phyloP scores from a whole-genome alignment of 2,797 vertebrate species.

The Lutjanus argentimaculatus region DNA sequence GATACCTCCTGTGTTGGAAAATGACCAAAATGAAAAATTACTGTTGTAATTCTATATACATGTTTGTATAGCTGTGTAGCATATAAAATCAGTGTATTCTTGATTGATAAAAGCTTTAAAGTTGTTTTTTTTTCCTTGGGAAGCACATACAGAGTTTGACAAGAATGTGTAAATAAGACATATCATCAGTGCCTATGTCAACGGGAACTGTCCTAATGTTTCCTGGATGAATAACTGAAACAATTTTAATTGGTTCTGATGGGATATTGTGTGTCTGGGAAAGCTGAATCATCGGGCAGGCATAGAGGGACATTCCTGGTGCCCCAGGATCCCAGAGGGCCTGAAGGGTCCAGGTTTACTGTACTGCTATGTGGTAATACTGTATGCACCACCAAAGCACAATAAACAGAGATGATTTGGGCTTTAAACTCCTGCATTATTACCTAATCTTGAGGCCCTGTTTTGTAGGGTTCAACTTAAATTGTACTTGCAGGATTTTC shows the following conservation, averaged over 20 bases:
- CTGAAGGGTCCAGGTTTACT: constrained; percentile 1
- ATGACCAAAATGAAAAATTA: constrained; percentile 17
- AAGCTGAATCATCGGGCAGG: not conserved
- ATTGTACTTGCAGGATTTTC: too few species aligned
- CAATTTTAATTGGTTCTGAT: not conserved
- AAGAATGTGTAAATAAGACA: constrained; percentile 11
- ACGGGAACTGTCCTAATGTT: not conserved
- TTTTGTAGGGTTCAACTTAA: not conserved
- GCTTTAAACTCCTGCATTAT: not conserved
- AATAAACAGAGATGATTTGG: not conserved
- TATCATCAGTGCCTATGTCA: not conserved
- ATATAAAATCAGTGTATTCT: constrained; percentile 19
- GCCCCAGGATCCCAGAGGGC: not conserved
- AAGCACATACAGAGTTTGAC: constrained; percentile 5
- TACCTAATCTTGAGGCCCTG: not conserved
- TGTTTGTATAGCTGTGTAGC: constrained; percentile 33
- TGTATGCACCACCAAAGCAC: not conserved
- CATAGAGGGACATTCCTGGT: too few species aligned
- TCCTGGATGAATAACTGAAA: not conserved
- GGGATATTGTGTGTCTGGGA: not conserved
- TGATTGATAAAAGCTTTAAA: constrained; percentile 4
- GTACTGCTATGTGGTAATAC: not conserved
- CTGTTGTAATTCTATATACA: too few species aligned
- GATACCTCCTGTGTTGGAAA: constrained; percentile 28
- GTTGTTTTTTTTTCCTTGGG: not conserved